Base-by-base conservation (phyloP, 2,888 invertebrate species). In the Timandra comae region DNA sequence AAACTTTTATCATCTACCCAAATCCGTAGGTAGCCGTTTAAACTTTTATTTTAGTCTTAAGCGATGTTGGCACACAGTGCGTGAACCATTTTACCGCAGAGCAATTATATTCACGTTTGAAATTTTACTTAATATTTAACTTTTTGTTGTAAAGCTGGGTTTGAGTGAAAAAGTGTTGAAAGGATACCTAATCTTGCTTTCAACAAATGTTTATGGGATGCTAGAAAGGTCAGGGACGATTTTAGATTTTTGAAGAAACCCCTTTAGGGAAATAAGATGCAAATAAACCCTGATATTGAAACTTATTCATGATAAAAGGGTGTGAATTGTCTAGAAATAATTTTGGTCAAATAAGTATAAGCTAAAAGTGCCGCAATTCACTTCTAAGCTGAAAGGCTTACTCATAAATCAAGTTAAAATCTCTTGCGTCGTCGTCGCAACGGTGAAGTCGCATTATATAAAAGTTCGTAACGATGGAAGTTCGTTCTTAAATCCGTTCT, bases 401-500 rank as follows among this genome's bases (percentile, higher is more conserved):
- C 38, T 40, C 63, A 65, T 72, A 72, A 68, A 72, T 72, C 69
- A 69, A 67, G 58, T 65, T 62, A 61, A 65, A 64, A 63, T 66
- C 63, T 56, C 61, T 38, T 49, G 52, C 61, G 63, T 61, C 66
- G 56, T 61, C 66, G 56, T 47, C 57, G 53, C 50, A 38, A 52
- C 56, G 49, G 52, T 50, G 52, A 59, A 63, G 58, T 61, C 63
- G 60, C 64, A 63, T 67, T 74, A 66, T 66, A 69, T 65, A 69
- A 73, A 77, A 70, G 59, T 75, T 75, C 36, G 53, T 74, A 76
- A 75, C 75, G 73, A 71, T 67, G 58, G 57, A 77, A 78, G 65
- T 78, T 75, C 51, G 54, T 49, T 56, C 61, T 55, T 62, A 60
- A 68, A 69, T 63, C 64, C 60, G 52, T 56, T 59, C 52, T 38